phyloP scores from a whole-genome alignment of 2,797 vertebrate species.

The Danionella dracula region DNA sequence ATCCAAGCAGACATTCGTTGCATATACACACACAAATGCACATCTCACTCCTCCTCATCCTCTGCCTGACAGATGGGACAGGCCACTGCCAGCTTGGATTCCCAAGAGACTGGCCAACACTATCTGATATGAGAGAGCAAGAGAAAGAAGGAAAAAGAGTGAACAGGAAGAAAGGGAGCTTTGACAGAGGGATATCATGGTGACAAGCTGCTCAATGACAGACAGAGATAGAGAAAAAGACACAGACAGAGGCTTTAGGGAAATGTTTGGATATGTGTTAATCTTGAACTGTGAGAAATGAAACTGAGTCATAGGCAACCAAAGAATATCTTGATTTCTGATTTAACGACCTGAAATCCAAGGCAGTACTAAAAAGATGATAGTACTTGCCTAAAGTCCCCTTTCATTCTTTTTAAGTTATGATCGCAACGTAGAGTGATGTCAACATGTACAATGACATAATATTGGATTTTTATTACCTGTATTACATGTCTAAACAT shows the following conservation, averaged over 20 bases:
- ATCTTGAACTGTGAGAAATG: background rate
- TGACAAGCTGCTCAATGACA: slow-evolving; percentile 3
- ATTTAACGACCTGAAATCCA: no score
- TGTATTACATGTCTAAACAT: no score
- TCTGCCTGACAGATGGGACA: slow-evolving; percentile 48
- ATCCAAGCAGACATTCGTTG: background rate
- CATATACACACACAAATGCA: background rate
- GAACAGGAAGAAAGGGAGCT: slow-evolving; percentile 22
- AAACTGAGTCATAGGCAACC: background rate
- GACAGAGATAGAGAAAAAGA: slow-evolving; percentile 4
- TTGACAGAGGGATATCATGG: slow-evolving; percentile 24
- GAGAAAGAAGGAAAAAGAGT: slow-evolving; percentile 8
- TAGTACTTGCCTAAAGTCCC: no score
- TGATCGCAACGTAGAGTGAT: no score
- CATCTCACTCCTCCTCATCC: slow-evolving; percentile 30
- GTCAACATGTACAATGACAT: no score
- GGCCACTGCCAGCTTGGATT: slow-evolving; percentile 43
- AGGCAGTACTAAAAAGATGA: no score
- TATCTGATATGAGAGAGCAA: slow-evolving; percentile 27
- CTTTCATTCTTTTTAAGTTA: no score
- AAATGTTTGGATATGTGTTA: background rate
- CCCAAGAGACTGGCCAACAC: slow-evolving; percentile 36
- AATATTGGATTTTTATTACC: no score
- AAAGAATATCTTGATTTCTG: background rate
- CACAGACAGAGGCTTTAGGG: background rate